A percentile compares a stretch with the other conserved stretches of the same genome.
Evolutionary conservation across 1,140 invertebrate species (phyloP).

Genomic region (Achatina immaculata): DNA sequence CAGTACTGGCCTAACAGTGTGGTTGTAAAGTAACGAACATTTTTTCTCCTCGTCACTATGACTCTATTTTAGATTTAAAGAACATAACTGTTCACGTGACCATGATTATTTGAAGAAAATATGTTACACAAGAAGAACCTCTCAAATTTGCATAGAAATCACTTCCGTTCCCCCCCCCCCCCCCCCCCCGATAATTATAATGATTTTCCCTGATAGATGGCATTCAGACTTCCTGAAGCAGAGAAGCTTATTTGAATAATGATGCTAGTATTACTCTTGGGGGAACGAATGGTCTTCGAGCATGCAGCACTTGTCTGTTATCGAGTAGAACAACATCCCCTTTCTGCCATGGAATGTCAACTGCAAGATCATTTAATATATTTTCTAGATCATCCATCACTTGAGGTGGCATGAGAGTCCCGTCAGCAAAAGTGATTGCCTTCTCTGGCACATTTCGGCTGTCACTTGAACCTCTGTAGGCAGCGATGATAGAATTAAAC

Average conservation of each 20-base stretch:
- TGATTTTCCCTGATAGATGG: too few species aligned
- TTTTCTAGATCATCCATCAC: slow-evolving; percentile 51
- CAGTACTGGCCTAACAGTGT: too few species aligned
- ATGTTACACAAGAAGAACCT: too few species aligned
- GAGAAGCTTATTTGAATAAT: slow-evolving; percentile 49
- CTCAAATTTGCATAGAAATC: neutral
- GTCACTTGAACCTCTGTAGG: slow-evolving; percentile 59
- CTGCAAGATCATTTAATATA: slow-evolving; percentile 52
- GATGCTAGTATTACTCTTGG: slow-evolving; percentile 61
- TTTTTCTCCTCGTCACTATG: too few species aligned
- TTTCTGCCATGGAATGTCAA: slow-evolving; percentile 55
- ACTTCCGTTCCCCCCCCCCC: neutral
- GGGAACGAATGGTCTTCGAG: slow-evolving; percentile 54
- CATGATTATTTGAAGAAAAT: too few species aligned
- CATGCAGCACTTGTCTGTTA: slow-evolving; percentile 60
- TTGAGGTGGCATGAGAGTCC: slow-evolving; percentile 44
- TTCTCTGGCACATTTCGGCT: slow-evolving; percentile 55
- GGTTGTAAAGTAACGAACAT: too few species aligned
- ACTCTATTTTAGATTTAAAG: too few species aligned
- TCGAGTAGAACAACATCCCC: slow-evolving; percentile 61
- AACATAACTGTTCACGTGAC: too few species aligned
- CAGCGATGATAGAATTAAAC: slow-evolving; percentile 66
- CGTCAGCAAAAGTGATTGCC: slow-evolving; percentile 56
- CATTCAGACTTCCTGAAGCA: too few species aligned
- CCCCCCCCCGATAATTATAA: neutral